Base-by-base conservation (phyloP, 1,140 invertebrate species). In the Ostrea denselamellosa region DNA sequence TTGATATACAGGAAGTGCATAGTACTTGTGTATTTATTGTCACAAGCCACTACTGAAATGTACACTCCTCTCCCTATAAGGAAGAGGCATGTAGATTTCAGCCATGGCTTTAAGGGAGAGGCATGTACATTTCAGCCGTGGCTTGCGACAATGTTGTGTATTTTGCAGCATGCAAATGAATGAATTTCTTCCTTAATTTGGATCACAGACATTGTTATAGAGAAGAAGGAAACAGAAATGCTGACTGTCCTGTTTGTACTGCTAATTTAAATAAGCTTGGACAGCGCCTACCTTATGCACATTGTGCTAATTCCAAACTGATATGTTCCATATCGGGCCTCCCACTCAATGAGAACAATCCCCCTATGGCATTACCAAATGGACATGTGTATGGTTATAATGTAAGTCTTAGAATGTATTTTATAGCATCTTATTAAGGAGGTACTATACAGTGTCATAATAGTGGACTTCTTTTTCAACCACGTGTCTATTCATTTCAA, bases 291-390 rank as follows among this genome's bases (percentile, higher is more conserved):
- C 99, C 99, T 65, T 99, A 97, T 95, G 98, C 98, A 77, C 99
- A 99, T 95, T 99, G 98, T 94, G 98, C 98, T 34, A 98, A 99
- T 94, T 95, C 98, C 88, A 96, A 98, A 68, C 96, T 99, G 4
- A 97, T 99, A 90, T 99, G 98, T 93, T 96, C 97, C 91, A 97
- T 99, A 89, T 98, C 97, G 84, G 98, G 98, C 8, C 96, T 97
- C 90, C 97, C 98, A n/a, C 95, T 99, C 81, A 99, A 99, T 95
- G 99, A 99, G 95, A 97, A 99, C 94, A 99, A 99, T 95, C 97
- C 97, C 90, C 99, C 99, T 0, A 98, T 99, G 97, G 98, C 99
- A 97, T 96, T 99, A 94, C 99, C 99, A 65, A 99, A 99, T 96
- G 98, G 98, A 86, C 97, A 98, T 95, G 98, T 99, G 83, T 99